Base-by-base conservation (phyloP, 2,113 vertebrate species). In the Pachyramphus minor region DNA sequence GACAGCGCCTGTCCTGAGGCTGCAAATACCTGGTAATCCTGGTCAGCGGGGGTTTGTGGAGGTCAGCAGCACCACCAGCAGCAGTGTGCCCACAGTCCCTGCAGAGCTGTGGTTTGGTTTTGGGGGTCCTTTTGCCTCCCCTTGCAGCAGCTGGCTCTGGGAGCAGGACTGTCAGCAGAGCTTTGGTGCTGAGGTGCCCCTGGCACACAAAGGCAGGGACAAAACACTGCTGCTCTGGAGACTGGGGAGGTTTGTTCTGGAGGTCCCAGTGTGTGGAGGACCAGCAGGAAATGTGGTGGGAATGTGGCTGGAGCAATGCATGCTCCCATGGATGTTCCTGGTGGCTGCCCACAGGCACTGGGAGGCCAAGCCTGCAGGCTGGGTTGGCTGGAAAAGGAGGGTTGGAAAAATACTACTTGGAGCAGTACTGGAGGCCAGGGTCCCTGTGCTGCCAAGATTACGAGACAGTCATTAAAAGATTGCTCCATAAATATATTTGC, bases 1-100 rank as follows among this genome's bases (percentile, higher is more conserved):
- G 5, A 22, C 71, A 52, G 35, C 3, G 6, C 30, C 55, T 0
- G 0, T 27, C 39, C 69, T 11, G n/a, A 19, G 73, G 9, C 24
- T 74, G 64, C 55, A 9, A 11, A 4, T 4, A 1, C 19, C 27
- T 0, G 0, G n/a, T 22, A 0, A 0, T 18, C n/a, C 41, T 2
- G 2, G 12, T 13, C 28, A 59, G 39, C 33, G 8, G 11, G 12
- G 14, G 8, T 11, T 4, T 5, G 49, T 14, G 42, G 1, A 16
- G 44, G 39, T 28, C 45, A 39, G 80, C 59, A 35, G 63, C 3
- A 68, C 41, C 24, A 50, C 8, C 71, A 16, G 41, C 7, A 2
- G 19, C 4, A 44, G 15, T 1, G 60, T 22, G 42, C 23, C 56
- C 2, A 0, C 20, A 33, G 23, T 45, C 14, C n/a, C 56, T 14